Percentiles rank a stretch among this genome's conserved stretches.
Conservation (phyloP, 2,888 invertebrate genomes). For the Chydorus sphaericus region DNA sequence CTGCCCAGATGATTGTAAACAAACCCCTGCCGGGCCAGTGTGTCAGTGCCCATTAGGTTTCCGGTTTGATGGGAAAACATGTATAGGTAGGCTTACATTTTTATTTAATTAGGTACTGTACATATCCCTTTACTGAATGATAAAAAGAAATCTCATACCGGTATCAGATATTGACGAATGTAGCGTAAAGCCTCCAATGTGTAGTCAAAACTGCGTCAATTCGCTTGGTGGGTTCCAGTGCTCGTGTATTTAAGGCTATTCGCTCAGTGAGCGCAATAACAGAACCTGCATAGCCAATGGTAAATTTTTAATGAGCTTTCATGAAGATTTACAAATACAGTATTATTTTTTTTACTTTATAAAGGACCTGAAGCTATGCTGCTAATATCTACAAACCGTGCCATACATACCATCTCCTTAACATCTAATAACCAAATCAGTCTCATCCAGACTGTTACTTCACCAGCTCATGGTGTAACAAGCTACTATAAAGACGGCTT, state of each 20-base stretch:
- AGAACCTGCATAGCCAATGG: constrained; percentile 18
- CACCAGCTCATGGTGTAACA: constrained; percentile 36
- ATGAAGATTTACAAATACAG: no score
- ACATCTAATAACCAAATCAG: neutral
- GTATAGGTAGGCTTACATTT: no score
- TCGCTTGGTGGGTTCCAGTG: constrained; percentile 18
- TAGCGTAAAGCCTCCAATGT: constrained; percentile 12
- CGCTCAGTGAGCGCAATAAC: constrained; percentile 13
- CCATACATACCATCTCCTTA: constrained; percentile 41
- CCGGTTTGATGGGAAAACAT: neutral
- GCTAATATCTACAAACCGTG: constrained; percentile 46
- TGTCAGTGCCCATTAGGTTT: constrained; percentile 12
- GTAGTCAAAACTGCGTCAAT: constrained; percentile 21
- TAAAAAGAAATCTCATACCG: neutral
- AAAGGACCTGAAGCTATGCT: constrained; percentile 48
- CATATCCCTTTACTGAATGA: neutral
- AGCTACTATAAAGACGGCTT: constrained; percentile 43
- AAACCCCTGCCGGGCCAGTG: constrained; percentile 11
- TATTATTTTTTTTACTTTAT: neutral
- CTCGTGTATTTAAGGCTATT: constrained; percentile 19
- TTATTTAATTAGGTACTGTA: neutral
- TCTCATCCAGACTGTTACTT: neutral
- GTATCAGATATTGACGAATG: constrained; percentile 15
- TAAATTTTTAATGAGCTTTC: no score
- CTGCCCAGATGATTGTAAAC: constrained; percentile 7